These are phyloP conservation scores for Chroicocephalus ridibundus DNA, from an alignment of 2,113 vertebrate genomes.

Conservation along the genomic window DNA sequence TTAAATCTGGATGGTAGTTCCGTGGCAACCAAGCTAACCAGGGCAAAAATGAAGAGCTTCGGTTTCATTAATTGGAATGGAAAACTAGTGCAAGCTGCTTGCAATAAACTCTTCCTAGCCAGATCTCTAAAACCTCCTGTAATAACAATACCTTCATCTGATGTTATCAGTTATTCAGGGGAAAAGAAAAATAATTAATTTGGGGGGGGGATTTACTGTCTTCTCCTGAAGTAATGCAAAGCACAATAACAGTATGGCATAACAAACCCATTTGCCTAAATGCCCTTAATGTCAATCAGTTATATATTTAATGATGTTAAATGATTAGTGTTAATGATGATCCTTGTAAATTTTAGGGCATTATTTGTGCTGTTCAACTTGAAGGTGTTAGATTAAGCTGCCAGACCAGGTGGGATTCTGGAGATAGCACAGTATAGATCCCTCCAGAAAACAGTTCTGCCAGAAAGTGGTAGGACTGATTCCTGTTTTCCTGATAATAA, in stretches of 20 bases:
- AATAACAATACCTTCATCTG: background rate
- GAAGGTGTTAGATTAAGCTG: background rate
- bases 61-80: background rate
- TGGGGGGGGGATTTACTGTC: background rate
- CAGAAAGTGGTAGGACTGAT: background rate
- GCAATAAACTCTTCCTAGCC: background rate
- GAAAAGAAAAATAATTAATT: background rate
- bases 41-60: background rate
- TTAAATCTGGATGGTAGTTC: background rate
- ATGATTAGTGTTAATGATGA: background rate
- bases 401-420: background rate
- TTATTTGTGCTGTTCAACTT: background rate
- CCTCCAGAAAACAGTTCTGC: background rate
- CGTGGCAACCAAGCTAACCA: background rate
- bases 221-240: background rate
- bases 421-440: background rate
- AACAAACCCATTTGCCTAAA: background rate
- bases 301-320: background rate
- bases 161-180: background rate
- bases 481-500: background rate
- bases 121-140: background rate
- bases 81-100: background rate
- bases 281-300: background rate
- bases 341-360: background rate
- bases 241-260: background rate